Conservation (phyloP, 2,113 vertebrate species). For the Pomatostomus ruficeps region DNA sequence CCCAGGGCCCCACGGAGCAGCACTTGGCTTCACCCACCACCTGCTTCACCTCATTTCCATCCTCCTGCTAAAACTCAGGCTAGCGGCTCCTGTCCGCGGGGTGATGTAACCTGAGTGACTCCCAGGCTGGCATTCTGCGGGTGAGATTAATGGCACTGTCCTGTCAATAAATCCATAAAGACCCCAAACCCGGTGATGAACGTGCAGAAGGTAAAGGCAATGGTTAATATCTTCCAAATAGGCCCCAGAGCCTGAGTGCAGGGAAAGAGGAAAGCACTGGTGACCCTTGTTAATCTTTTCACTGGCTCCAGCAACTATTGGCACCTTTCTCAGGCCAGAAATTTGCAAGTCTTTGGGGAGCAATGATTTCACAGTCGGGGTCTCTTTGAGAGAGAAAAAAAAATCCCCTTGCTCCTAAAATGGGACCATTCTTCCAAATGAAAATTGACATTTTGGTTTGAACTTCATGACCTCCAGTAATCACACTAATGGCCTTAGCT, state of each 20-base stretch:
- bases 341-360: constrained; percentile 58
- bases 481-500: constrained; percentile 64
- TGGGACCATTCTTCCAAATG: constrained; percentile 62
- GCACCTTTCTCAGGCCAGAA: constrained; percentile 55
- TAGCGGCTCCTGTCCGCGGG: not conserved
- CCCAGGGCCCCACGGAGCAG: not conserved
- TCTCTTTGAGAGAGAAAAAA: not conserved
- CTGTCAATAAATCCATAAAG: constrained; percentile 67
- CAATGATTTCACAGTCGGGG: constrained; percentile 58
- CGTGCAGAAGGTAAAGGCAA: constrained; percentile 15
- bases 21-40: not conserved
- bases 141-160: constrained; percentile 48
- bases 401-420: constrained; percentile 37
- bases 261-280: constrained; percentile 27
- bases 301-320: constrained; percentile 62
- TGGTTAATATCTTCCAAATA: constrained; percentile 63
- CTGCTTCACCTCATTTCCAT: not conserved
- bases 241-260: constrained; percentile 48
- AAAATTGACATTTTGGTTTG: constrained; percentile 70
- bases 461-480: constrained; percentile 67
- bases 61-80: not conserved
- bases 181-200: constrained; percentile 12
- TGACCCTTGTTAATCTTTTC: constrained; percentile 73
- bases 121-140: not conserved
- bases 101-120: constrained; percentile 20